Base-by-base conservation (phyloP, 2,888 invertebrate genomes). In the Dasysyrphus albostriatus region DNA sequence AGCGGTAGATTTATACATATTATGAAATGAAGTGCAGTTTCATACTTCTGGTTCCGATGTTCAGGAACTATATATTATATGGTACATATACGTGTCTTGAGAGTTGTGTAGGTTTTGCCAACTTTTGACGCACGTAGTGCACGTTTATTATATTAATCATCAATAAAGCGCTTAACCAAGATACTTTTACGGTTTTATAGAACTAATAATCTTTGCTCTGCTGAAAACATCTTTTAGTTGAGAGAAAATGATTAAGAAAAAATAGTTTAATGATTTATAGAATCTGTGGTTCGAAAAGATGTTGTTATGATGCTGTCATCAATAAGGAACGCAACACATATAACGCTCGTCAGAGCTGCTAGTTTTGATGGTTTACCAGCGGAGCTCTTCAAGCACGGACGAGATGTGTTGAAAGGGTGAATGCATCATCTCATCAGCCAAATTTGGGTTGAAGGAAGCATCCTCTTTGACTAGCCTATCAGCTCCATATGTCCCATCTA, bases 51-150 rank as follows among this genome's bases (percentile, higher is more conserved):
- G n/a, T 44, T 63, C 5, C 3, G 63, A 16, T 29, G 4, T 5
- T 12, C 0, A 34, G 5, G 32, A 16, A 63, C 14, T 42, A 0
- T 29, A 16, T 29, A n/a, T n/a, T n/a, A n/a, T n/a, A n/a, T n/a
- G n/a, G 39, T 61, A 2, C 2, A 6, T 1, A 2, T n/a, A 42
- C 32, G 5, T 32, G 32, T 5, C 24, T 6, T 19, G 39, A 34
- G 49, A 74, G 65, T 37, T 44, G 47, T 76, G 51, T 76, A 44
- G 10, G 34, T 14, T 72, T 72, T 56, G 49, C n/a, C n/a, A 70
- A 56, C 16, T 65, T 44, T 39, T 44, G 61, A 76, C 59, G 74
- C 85, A 82, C 82, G 73, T 82, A 74, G 34, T 58, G 32, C 32
- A 63, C 61, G 24, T 49, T 12, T 24, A 24, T 24, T 14, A 29